Evolutionary conservation across 2,113 vertebrate species (phyloP).

Genomic region (Pagrus major): DNA sequence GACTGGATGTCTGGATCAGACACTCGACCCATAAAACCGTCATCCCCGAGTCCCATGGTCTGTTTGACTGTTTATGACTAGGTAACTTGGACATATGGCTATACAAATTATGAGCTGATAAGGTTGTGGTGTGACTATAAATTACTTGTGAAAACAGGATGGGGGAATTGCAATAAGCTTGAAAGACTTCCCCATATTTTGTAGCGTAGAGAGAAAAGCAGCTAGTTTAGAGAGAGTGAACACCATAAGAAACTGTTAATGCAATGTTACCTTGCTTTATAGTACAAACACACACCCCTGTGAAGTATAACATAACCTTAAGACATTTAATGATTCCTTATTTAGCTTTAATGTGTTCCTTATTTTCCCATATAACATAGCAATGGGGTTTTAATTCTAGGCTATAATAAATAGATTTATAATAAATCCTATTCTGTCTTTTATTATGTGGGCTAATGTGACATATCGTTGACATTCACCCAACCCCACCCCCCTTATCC

Average conservation of each 20-base stretch:
- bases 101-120: neutral
- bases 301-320: neutral
- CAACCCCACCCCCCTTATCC: conserved; percentile 11
- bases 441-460: neutral
- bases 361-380: neutral
- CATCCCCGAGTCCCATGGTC: neutral
- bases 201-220: neutral
- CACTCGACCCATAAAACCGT: neutral
- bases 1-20: neutral
- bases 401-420: too few species aligned
- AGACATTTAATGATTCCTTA: neutral
- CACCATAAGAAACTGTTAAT: neutral
- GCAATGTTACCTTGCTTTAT: neutral
- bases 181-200: neutral
- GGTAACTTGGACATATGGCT: too few species aligned
- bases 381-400: too few species aligned
- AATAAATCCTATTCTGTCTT: neutral
- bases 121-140: neutral
- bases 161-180: neutral
- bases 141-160: neutral
- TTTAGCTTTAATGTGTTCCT: neutral
- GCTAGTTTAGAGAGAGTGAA: neutral
- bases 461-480: conserved; percentile 53
- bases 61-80: neutral
- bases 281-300: neutral